A percentile compares a stretch with the other conserved stretches of the same genome.
phyloP scores from a whole-genome alignment of 2,888 invertebrate genomes.

The Zaprionus bogoriensis region DNA sequence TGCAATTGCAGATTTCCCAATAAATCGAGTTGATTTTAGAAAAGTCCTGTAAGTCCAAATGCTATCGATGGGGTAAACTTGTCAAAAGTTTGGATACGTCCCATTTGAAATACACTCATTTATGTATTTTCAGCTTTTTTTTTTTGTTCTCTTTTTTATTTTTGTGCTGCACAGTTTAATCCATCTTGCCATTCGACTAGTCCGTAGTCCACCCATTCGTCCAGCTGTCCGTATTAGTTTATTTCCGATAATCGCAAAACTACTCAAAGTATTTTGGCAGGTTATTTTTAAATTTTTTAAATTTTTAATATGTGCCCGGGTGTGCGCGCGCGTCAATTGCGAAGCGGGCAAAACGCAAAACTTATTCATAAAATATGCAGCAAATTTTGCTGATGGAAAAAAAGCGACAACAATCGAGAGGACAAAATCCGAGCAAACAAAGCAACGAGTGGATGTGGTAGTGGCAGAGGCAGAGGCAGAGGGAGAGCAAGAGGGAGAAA shows the following conservation, averaged over 20 bases:
- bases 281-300: slow-evolving; percentile 23
- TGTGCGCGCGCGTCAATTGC: slow-evolving; percentile 34
- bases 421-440: neutral
- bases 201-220: neutral
- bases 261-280: slow-evolving; percentile 29
- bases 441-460: too few relatives aligned
- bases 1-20: too few relatives aligned
- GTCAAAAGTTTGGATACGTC: too few relatives aligned
- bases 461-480: too few relatives aligned
- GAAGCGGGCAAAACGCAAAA: slow-evolving; percentile 34
- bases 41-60: too few relatives aligned
- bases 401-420: slow-evolving; percentile 6
- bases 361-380: slow-evolving; percentile 57
- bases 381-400: slow-evolving; percentile 50
- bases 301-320: slow-evolving; percentile 36
- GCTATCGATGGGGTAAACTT: too few relatives aligned
- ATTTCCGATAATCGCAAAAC: slow-evolving; percentile 3
- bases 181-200: neutral
- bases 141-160: too few relatives aligned
- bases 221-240: neutral
- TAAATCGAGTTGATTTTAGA: too few relatives aligned
- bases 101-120: too few relatives aligned
- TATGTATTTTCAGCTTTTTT: too few relatives aligned
- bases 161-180: neutral
- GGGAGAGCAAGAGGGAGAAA: neutral